These are phyloP conservation scores for Drosophila subsilvestris DNA, from an alignment of 2,888 invertebrate species.

Conservation along the genomic window DNA sequence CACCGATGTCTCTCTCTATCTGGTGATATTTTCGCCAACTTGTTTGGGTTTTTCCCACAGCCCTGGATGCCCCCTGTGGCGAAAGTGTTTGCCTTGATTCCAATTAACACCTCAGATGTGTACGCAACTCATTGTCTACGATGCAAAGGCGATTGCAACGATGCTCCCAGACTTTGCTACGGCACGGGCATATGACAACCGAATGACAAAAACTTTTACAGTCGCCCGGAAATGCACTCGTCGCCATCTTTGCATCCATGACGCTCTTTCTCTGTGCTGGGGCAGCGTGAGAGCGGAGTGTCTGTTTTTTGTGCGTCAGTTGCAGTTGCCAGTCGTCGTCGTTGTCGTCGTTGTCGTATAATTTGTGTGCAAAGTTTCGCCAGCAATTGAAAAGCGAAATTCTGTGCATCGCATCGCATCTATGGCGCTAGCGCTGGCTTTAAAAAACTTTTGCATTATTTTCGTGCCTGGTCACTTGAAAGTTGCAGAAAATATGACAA, in stretches of 20 bases:
- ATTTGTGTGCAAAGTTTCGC: conserved; percentile 68
- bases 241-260: conserved; percentile 4
- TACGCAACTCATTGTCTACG: conserved; percentile 23
- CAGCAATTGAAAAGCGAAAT: conserved; percentile 76
- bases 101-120: conserved; percentile 45
- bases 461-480: conserved; percentile 50
- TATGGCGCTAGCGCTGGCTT: conserved; percentile 56
- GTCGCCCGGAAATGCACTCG: conserved; percentile 14
- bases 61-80: neutral
- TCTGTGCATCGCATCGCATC: conserved; percentile 62
- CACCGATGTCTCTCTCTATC: neutral
- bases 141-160: neutral
- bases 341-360: conserved; percentile 4
- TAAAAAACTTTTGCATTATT: conserved; percentile 60
- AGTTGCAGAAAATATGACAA: conserved; percentile 65
- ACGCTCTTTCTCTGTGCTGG: conserved; percentile 11
- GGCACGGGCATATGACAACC: conserved; percentile 26
- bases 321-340: conserved; percentile 10
- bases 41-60: conserved; percentile 29
- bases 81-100: conserved; percentile 29
- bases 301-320: conserved; percentile 17
- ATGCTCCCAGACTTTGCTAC: conserved; percentile 1
- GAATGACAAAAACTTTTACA: conserved; percentile 41
- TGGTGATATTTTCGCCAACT: conserved; percentile 5
- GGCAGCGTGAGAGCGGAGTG: conserved; percentile 4